Percentiles rank a stretch among this genome's conserved stretches.
phyloP scores from a whole-genome alignment of 2,797 vertebrate genomes.

The Psittacula derbiana region DNA sequence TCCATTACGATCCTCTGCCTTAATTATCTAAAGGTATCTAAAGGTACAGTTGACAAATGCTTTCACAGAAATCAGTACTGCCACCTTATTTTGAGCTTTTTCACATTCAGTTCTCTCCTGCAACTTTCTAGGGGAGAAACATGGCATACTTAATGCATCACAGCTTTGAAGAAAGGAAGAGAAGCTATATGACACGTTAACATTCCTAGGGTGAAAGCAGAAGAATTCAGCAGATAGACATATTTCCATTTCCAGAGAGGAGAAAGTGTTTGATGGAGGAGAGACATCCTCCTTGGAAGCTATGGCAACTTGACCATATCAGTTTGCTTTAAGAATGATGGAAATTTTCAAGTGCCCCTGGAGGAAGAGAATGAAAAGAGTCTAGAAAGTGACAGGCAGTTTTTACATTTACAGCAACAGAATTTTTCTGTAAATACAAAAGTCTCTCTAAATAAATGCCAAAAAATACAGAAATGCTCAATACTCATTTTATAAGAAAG shows the following conservation, averaged over 20 bases:
- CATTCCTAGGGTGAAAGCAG: background rate
- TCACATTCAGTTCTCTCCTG: background rate
- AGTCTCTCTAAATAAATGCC: background rate
- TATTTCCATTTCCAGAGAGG: background rate
- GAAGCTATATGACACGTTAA: background rate
- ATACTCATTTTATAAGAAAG: background rate
- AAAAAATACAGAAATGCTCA: background rate
- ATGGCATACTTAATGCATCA: background rate
- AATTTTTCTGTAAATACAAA: background rate
- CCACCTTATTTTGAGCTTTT: background rate
- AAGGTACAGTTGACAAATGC: background rate
- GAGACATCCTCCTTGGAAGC: accelerated
- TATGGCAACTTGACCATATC: background rate
- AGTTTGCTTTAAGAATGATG: background rate
- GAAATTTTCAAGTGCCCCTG: background rate
- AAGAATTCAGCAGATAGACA: background rate
- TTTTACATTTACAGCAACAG: background rate
- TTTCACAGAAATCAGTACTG: background rate
- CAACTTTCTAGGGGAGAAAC: background rate
- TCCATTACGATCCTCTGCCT: background rate
- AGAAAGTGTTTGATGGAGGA: background rate
- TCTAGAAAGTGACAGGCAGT: background rate
- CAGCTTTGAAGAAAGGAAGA: background rate
- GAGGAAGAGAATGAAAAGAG: background rate
- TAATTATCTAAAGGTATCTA: background rate